Conservation (phyloP, 2,113 vertebrate genomes). For the Numida meleagris region DNA sequence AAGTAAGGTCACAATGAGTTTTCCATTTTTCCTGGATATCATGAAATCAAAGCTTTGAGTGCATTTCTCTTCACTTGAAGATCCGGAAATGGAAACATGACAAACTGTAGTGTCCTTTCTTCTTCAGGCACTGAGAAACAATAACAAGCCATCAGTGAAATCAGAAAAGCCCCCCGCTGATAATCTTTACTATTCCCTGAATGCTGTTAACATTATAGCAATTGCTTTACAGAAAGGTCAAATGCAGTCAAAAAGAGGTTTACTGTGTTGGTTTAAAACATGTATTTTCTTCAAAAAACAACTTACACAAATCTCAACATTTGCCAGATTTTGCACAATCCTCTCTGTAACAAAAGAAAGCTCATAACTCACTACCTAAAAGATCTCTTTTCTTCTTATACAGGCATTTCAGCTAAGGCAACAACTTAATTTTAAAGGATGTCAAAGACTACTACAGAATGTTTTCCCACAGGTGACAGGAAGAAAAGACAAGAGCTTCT, state of each 20-base stretch:
- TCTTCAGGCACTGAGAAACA: not conserved
- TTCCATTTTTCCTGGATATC: not conserved
- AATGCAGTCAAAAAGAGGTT: not conserved
- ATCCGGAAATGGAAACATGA: not conserved
- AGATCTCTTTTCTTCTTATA: not conserved
- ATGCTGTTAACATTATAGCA: not conserved
- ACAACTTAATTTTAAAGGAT: not conserved
- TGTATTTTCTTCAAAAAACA: not conserved
- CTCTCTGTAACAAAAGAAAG: not conserved
- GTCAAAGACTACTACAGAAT: not conserved
- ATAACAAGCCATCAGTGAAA: not conserved
- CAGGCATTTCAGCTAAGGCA: not conserved
- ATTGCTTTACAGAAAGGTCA: not conserved
- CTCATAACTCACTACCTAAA: not conserved
- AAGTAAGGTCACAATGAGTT: not conserved
- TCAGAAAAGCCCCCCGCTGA: not conserved
- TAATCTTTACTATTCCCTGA: not conserved
- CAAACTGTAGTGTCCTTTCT: not conserved
- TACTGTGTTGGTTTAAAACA: not conserved
- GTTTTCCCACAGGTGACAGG: not conserved
- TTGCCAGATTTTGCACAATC: not conserved
- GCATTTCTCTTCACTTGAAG: not conserved
- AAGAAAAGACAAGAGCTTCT: not conserved
- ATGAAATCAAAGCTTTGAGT: not conserved
- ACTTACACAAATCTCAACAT: not conserved